These are phyloP conservation scores for Scalopus aquaticus DNA, from an alignment of 2,113 vertebrate species.

Conservation along the genomic window DNA sequence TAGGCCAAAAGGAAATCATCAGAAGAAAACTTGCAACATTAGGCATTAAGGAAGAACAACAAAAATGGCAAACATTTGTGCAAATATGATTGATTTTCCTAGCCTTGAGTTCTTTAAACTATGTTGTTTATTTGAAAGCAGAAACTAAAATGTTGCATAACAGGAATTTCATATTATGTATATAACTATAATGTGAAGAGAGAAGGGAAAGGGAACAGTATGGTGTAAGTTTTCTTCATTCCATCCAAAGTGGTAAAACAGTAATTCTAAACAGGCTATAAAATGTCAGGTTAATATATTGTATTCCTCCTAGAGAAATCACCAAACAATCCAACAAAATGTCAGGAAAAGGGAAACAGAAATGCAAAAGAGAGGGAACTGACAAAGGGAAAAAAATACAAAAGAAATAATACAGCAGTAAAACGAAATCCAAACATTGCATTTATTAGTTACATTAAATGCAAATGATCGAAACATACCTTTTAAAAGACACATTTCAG, in stretches of 20 bases:
- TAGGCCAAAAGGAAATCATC: not conserved
- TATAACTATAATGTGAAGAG: not conserved
- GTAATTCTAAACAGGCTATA: not conserved
- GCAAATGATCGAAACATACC: not conserved
- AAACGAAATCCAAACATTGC: not conserved
- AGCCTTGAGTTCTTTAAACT: not conserved
- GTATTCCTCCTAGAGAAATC: not conserved
- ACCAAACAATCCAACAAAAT: not conserved
- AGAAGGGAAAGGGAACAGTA: not conserved
- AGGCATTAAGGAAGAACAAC: not conserved
- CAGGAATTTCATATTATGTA: not conserved
- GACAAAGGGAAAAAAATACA: not conserved
- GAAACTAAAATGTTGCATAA: not conserved
- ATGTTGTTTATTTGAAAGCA: not conserved
- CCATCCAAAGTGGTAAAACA: not conserved
- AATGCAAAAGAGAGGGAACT: not conserved
- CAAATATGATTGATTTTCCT: not conserved
- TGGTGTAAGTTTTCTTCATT: not conserved
- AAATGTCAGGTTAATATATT: not conserved
- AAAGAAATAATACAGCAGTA: not conserved
- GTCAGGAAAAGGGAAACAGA: not conserved
- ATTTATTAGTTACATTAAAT: not conserved
- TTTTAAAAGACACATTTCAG: not conserved
- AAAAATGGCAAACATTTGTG: not conserved
- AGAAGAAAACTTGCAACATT: not conserved